Evolutionary conservation across 2,113 vertebrate species (phyloP).

Genomic region (Panthera tigris): DNA sequence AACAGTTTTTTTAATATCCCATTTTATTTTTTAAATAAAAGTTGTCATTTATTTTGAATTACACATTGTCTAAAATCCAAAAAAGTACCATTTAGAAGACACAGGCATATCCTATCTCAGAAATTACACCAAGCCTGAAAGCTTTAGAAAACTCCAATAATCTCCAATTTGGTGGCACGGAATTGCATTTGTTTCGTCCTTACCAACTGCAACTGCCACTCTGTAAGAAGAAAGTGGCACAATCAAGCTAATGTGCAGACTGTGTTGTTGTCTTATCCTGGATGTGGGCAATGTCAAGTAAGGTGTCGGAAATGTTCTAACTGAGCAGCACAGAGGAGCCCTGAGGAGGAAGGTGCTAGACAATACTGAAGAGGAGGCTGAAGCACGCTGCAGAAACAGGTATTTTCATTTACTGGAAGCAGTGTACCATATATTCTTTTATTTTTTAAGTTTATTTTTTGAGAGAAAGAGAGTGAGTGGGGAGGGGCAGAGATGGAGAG

Average conservation of each 20-base stretch:
- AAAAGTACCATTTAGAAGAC: not conserved
- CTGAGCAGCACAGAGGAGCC: not conserved
- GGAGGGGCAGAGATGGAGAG: too few species aligned
- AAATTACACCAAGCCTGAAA: not conserved
- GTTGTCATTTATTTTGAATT: not conserved
- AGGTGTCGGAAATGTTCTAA: not conserved
- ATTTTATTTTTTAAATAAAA: constrained; percentile 31
- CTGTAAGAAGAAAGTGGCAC: not conserved
- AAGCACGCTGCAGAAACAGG: not conserved
- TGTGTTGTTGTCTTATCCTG: not conserved
- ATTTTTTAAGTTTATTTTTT: too few species aligned
- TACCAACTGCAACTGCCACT: not conserved
- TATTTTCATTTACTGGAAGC: not conserved
- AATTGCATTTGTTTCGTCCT: not conserved
- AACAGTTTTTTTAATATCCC: not conserved
- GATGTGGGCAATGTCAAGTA: not conserved
- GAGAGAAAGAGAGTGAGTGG: too few species aligned
- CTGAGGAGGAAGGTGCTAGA: not conserved
- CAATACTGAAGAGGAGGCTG: not conserved
- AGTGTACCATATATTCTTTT: not conserved
- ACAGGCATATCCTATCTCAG: not conserved
- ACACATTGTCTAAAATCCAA: not conserved
- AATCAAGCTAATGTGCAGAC: not conserved
- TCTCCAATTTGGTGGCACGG: not conserved
- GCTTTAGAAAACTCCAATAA: not conserved